Conservation (phyloP, 2,797 vertebrate species). For the Coluber constrictor region DNA sequence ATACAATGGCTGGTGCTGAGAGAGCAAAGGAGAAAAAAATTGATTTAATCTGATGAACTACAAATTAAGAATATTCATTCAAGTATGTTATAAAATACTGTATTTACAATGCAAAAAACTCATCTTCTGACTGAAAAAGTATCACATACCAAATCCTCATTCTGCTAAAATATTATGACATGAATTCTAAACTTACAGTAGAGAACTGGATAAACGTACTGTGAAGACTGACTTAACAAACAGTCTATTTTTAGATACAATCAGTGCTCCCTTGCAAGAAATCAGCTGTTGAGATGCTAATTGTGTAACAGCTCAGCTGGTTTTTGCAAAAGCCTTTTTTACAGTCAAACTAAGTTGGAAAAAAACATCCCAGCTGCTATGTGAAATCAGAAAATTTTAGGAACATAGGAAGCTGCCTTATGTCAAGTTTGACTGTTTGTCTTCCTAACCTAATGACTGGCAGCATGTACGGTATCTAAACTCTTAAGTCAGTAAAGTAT, state of each 20-base stretch:
- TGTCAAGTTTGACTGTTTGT: not conserved
- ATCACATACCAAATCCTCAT: not conserved
- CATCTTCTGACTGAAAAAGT: not conserved
- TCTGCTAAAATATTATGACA: not conserved
- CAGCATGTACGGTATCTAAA: not conserved
- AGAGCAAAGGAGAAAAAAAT: not conserved
- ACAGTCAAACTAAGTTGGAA: not conserved
- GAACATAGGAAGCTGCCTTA: not conserved
- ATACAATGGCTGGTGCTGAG: not conserved
- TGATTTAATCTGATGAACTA: not conserved
- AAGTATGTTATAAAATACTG: not conserved
- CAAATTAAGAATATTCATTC: not conserved
- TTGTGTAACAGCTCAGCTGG: slow-evolving; percentile 7
- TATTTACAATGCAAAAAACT: not conserved
- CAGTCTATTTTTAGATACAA: not conserved
- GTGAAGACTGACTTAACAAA: not conserved
- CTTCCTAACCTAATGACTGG: not conserved
- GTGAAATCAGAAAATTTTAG: not conserved
- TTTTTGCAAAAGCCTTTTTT: not conserved
- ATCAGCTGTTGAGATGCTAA: slow-evolving; percentile 12
- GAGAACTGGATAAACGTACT: not conserved
- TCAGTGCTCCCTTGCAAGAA: not conserved
- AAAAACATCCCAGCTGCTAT: not conserved
- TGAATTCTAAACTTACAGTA: not conserved
- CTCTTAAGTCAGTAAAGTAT: not conserved